These are phyloP conservation scores for Antitype chi DNA, from an alignment of 2,888 invertebrate species.

Conservation along the genomic window DNA sequence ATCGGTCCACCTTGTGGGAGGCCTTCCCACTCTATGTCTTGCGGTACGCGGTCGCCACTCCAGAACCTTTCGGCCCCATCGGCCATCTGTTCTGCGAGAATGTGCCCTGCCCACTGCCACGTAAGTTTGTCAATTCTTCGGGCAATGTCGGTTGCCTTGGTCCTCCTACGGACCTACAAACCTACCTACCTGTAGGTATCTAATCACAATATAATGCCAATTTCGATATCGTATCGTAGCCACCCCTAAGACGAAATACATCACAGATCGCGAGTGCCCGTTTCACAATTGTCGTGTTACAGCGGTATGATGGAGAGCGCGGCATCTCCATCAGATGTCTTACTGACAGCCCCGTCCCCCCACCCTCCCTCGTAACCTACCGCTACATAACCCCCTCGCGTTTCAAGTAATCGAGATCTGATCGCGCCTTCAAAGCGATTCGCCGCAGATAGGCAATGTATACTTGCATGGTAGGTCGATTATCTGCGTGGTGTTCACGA, in stretches of 20 bases:
- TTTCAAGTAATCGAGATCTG: slow-evolving; percentile 49
- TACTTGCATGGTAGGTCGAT: neutral
- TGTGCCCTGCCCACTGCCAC: too few relatives aligned
- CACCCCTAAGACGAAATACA: neutral
- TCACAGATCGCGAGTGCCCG: slow-evolving; percentile 2
- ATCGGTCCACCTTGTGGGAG: too few relatives aligned
- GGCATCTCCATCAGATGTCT: slow-evolving; percentile 54
- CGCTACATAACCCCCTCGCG: slow-evolving; percentile 22
- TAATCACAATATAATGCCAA: neutral
- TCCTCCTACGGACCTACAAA: too few relatives aligned
- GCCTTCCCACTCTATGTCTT: too few relatives aligned
- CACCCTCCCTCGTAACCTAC: neutral
- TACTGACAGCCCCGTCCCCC: slow-evolving; percentile 17
- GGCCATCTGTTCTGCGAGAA: too few relatives aligned
- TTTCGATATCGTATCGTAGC: neutral
- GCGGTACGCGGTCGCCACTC: too few relatives aligned
- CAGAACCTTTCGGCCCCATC: too few relatives aligned
- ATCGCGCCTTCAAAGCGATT: slow-evolving; percentile 55
- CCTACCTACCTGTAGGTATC: too few relatives aligned
- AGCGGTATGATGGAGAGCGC: slow-evolving; percentile 22
- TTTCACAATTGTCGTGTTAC: slow-evolving; percentile 28
- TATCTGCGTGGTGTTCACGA: neutral
- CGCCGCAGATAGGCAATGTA: slow-evolving; percentile 28
- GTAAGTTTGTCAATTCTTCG: too few relatives aligned
- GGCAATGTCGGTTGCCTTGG: too few relatives aligned